phyloP scores from a whole-genome alignment of 2,113 vertebrate genomes.

The Toxotes chatareus region DNA sequence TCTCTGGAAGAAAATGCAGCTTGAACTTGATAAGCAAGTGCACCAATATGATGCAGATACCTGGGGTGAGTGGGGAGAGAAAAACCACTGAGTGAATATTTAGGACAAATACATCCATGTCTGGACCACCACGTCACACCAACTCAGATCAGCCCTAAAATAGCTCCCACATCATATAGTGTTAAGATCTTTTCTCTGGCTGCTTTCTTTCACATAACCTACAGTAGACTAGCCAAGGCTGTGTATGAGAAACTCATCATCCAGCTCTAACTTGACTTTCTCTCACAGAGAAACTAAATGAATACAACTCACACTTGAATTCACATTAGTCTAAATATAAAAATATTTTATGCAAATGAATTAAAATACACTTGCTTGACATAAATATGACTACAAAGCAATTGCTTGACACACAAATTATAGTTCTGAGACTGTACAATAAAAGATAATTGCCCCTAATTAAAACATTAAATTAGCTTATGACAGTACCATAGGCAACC shows the following conservation, averaged over 20 bases:
- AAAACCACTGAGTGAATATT: slow-evolving; percentile 48
- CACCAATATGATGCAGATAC: slow-evolving; percentile 99
- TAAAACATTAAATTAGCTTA: slow-evolving; percentile 11
- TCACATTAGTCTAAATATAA: background rate
- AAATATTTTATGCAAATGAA: background rate
- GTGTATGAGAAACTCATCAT: background rate
- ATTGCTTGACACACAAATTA: slow-evolving; percentile 13
- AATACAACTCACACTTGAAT: background rate
- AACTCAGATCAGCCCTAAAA: slow-evolving; percentile 47
- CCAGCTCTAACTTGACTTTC: background rate
- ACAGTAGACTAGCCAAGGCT: background rate
- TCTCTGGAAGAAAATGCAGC: slow-evolving; percentile 97
- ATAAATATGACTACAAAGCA: slow-evolving; percentile 9
- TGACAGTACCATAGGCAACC: background rate
- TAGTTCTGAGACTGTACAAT: background rate
- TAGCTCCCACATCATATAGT: background rate
- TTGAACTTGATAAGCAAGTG: slow-evolving; percentile 97
- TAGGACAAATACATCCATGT: slow-evolving; percentile 40
- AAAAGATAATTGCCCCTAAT: slow-evolving; percentile 14
- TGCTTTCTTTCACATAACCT: background rate
- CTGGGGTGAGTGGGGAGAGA: slow-evolving; percentile 80
- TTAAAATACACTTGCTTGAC: slow-evolving; percentile 5
- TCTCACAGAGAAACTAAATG: background rate
- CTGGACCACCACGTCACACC: slow-evolving; percentile 20
- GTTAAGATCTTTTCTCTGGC: slow-evolving; percentile 11